Conservation (phyloP, 2,888 invertebrate genomes). For the Trachelus troglodyta region DNA sequence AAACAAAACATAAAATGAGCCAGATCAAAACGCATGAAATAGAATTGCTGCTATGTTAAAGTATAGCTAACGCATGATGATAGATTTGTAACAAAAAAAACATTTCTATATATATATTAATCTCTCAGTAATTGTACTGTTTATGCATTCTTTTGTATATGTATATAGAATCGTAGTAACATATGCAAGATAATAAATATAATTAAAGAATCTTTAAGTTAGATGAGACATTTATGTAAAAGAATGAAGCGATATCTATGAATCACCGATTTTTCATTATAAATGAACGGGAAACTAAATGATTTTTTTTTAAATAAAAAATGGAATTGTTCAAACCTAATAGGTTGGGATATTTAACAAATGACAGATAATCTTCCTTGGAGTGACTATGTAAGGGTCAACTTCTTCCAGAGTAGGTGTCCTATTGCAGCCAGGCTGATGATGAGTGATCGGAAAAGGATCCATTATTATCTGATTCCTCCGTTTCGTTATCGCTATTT, state of each 20-base stretch:
- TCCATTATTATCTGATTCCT: slow-evolving; percentile 48
- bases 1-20: neutral
- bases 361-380: neutral
- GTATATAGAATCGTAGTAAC: neutral
- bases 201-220: neutral
- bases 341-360: neutral
- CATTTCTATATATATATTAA: neutral
- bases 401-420: slow-evolving; percentile 32
- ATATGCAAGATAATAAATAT: neutral
- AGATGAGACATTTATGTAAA: neutral
- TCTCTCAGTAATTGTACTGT: neutral
- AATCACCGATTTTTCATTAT: neutral
- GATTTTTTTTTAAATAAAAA: neutral
- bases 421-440: slow-evolving; percentile 40
- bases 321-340: neutral
- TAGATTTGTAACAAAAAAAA: neutral
- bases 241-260: neutral
- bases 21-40: neutral
- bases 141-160: neutral
- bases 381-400: slow-evolving; percentile 15
- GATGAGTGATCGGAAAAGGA: slow-evolving; percentile 47
- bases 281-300: neutral
- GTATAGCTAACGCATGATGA: neutral
- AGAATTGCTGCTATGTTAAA: neutral
- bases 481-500: slow-evolving; percentile 52